Conservation (phyloP, 2,888 invertebrate genomes). For the Homarus gammarus region DNA sequence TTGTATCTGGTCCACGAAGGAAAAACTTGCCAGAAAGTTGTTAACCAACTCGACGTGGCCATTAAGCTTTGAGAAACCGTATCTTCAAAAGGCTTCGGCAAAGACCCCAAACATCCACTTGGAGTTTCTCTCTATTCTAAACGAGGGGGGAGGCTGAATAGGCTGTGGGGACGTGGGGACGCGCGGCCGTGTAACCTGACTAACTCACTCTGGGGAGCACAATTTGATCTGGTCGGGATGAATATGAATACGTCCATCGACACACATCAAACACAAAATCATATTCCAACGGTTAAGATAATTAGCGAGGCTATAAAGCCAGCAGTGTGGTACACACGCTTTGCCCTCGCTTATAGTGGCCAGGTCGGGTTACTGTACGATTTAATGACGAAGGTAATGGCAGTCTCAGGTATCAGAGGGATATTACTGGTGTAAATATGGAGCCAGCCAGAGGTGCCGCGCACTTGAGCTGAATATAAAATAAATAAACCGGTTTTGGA, state of each 20-base stretch:
- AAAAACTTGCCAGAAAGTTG: constrained; percentile 40
- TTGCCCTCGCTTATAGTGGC: no score
- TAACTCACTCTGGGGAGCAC: constrained; percentile 8
- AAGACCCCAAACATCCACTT: constrained; percentile 22
- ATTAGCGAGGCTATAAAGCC: constrained; percentile 3
- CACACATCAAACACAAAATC: constrained; percentile 31
- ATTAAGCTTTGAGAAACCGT: constrained; percentile 42
- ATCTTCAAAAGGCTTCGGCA: constrained; percentile 23
- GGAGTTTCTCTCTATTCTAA: constrained; percentile 32
- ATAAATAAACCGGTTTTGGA: no score
- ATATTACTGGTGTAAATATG: no score
- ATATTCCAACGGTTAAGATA: constrained; percentile 21
- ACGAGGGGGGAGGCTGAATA: neutral
- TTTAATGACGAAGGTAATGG: no score
- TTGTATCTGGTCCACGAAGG: constrained; percentile 25
- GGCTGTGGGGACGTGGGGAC: constrained; percentile 14
- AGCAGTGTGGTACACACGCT: neutral
- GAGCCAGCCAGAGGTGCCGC: no score
- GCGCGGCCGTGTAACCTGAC: no score
- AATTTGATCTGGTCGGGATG: constrained; percentile 31
- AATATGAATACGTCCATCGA: constrained; percentile 23
- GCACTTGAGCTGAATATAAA: no score
- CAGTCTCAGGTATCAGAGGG: no score
- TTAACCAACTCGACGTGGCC: constrained; percentile 39
- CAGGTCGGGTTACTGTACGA: no score